A percentile compares a stretch with the other conserved stretches of the same genome.
Evolutionary conservation across 2,888 invertebrate species (phyloP).

Genomic region (Arenicola marina): DNA sequence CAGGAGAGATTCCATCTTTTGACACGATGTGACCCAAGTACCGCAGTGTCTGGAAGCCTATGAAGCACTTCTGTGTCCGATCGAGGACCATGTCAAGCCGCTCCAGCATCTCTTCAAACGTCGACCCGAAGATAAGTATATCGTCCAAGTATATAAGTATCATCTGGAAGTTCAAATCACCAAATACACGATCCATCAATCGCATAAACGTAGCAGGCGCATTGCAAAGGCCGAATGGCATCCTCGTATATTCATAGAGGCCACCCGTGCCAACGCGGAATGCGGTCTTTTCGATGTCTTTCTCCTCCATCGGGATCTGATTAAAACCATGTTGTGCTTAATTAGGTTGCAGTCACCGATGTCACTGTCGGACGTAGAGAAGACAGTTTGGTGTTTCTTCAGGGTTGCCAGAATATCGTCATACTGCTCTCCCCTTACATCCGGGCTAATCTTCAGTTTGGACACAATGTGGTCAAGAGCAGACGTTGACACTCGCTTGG

Average conservation of each 20-base stretch:
- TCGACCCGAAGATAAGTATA: too few relatives aligned
- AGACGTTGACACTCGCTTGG: too few relatives aligned
- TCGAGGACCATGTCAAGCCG: conserved; percentile 12
- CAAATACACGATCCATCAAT: not conserved
- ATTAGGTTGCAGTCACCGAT: too few relatives aligned
- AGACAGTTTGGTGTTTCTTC: too few relatives aligned
- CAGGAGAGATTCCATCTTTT: conserved; percentile 16
- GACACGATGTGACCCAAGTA: conserved; percentile 36
- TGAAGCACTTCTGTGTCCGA: not conserved
- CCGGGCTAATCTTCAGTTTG: not conserved
- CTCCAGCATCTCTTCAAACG: conserved; percentile 8
- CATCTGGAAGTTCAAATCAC: not conserved
- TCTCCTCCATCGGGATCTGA: not conserved
- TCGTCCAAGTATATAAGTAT: too few relatives aligned
- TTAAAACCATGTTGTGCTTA: too few relatives aligned
- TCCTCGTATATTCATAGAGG: not conserved
- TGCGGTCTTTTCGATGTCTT: not conserved
- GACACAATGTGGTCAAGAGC: not conserved
- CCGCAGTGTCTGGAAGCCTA: not conserved
- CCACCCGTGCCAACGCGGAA: conserved; percentile 1
- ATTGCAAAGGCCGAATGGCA: conserved; percentile 1
- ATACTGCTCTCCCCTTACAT: not conserved
- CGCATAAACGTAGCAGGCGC: too few relatives aligned
- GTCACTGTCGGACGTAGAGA: too few relatives aligned
- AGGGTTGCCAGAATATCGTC: too few relatives aligned